Base-by-base conservation (phyloP, 2,113 vertebrate genomes). In the Romanogobio albipinnatus region DNA sequence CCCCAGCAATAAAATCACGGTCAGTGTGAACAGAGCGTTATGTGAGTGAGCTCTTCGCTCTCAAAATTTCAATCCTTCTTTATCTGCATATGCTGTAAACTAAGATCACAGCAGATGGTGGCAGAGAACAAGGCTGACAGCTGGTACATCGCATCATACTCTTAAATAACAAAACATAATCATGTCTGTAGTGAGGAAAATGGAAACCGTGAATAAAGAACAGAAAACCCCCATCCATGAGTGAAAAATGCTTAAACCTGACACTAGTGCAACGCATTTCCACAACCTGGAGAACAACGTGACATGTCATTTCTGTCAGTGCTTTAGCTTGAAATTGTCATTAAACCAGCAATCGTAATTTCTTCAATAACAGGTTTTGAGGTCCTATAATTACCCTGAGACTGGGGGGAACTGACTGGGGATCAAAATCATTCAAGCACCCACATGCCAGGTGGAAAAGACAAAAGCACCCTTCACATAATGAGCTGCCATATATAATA, bases 31-130 rank as follows among this genome's bases (percentile, higher is more conserved):
- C 19, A 39, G 17, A 1, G 33, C 17, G 1, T 13, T 49, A 74
- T 15, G 22, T 49, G 43, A 47, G 66, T 11, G 3, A 47, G n/a
- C 10, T 6, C n/a, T 73, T 47, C 33, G 1, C 17, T 78, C 56
- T 43, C 53, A 15, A 74, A 74, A 22, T 59, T n/a, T 59, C 11
- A n/a, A 9, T 68, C 15, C 29, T 70, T 71, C 29, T 56, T 36
- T 81, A 17, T 66, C 43, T 49, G 36, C 77, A 64, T 81, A 70
- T 70, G 66, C 14, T 82, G 64, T 82, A 82, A 82, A 68, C 17
- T 82, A 82, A 71, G 66, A 71, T 71, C 80, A 56, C 80, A 82
- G 66, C 80, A 82, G 80, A 82, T 71, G 47, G 62, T 82, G 64
- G 49, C 33, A 82, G 22, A 71, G 11, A 81, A 81, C 58, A 45